Base-by-base conservation (phyloP, 2,797 vertebrate species). In the Decapterus maruadsi region DNA sequence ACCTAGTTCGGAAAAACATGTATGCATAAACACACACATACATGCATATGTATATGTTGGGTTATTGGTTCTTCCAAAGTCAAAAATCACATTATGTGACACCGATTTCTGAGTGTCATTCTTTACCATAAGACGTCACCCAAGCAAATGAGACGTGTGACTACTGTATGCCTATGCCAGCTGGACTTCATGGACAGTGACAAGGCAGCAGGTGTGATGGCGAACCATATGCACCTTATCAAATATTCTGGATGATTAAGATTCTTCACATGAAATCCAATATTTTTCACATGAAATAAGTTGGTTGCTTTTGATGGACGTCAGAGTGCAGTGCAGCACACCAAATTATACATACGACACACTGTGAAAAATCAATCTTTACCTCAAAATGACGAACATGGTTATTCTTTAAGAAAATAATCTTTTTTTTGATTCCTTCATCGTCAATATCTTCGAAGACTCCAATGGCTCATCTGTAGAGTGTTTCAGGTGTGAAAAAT, bases 221-320 rank as follows among this genome's bases (percentile, higher is more conserved):
- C 62, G 59, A 59, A 59, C 51, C 11, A 22, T 63, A 45, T 1
- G 46, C 12, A 46, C 75, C 59, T 61, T 64, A 64, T 69, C 57
- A 75, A 77, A 80, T 73, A 36, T 57, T 40, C 68, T 6, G 43
- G 53, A 64, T 70, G 82, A 82, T 75, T 46, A 45, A 79, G 80
- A 69, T 14, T 31, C 22, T 64, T 70, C 26, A 26, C 60, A 74
- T 69, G 46, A 69, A 81, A 78, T 72, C 50, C 9, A 66, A 36
- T 56, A 60, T 66, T 74, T 74, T 74, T 54, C 16, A 26, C 48
- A 58, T 34, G 56, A 75, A 65, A 57, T 19, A 51, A 31, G 51
- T 6, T 3, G 29, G n/a, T 13, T 70, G 31, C 53, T 51, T 53
- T 8, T 20, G 58, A 51, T 22, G 48, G 50, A 53, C 22, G 20